A percentile compares a stretch with the other conserved stretches of the same genome.
Evolutionary conservation across 2,797 vertebrate species (phyloP).

Genomic region (Pempheris klunzingeri): DNA sequence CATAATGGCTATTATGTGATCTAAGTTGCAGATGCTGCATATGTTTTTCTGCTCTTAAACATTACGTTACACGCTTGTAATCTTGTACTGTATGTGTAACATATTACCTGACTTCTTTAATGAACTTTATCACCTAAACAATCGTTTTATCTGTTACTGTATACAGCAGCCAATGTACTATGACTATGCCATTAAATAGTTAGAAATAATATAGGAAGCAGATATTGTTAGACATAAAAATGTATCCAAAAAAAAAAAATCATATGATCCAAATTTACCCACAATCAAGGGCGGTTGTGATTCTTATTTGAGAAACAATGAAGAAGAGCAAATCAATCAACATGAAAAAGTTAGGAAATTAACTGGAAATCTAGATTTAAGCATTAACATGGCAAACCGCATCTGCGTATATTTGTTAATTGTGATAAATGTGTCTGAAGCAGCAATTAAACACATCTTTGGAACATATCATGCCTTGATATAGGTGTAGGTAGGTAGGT

Average conservation of each 20-base stretch:
- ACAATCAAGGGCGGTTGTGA: background rate
- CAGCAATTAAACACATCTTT: background rate
- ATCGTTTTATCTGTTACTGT: background rate
- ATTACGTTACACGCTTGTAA: slow-evolving; percentile 22
- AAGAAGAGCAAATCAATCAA: background rate
- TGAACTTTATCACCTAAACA: slow-evolving; percentile 2
- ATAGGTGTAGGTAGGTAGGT: too few relatives aligned
- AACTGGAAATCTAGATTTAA: background rate
- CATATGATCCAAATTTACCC: background rate
- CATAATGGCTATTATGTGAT: slow-evolving; percentile 59
- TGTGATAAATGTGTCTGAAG: slow-evolving; percentile 11
- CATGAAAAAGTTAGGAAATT: background rate
- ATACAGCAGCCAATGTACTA: background rate
- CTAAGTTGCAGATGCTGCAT: slow-evolving; percentile 56
- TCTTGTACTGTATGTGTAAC: slow-evolving; percentile 1
- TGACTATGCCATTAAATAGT: too few relatives aligned
- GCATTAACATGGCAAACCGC: background rate
- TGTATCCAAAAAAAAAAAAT: background rate
- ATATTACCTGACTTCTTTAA: background rate
- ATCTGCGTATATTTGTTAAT: background rate
- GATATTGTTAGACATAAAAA: slow-evolving; percentile 5
- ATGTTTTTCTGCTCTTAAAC: slow-evolving; percentile 33
- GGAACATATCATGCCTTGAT: background rate
- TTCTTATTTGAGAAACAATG: slow-evolving; percentile 4
- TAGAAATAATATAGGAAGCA: slow-evolving; percentile 1